Base-by-base conservation (phyloP, 64 coral and sea anemone species). In the Pocillopora verrucosa region DNA sequence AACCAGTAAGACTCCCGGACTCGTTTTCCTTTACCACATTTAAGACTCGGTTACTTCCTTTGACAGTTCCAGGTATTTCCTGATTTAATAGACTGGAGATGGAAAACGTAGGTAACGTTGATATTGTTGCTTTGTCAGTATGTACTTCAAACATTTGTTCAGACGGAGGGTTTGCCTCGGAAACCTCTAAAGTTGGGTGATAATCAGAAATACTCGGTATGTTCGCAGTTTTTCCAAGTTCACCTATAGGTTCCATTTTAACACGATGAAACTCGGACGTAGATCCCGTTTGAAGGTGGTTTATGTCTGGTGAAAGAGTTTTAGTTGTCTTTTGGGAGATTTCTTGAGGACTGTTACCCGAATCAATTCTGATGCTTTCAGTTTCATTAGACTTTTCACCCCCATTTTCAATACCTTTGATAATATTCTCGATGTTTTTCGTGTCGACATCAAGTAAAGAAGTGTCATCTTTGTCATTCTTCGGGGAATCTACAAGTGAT, bases 21-120 rank as follows among this genome's bases (percentile, higher is more conserved):
- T 80, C 65, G 30, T 83, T 22, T n/a, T 36, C 56, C 62, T 86
- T 85, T 57, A 16, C 13, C 20, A 45, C 20, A 25, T 85, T 41
- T 16, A 25, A 22, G 34, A 72, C 22, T 24, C 36, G 63, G 36
- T 72, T 37, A 38, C 61, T 85, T 58, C 36, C 65, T 56, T 34
- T 85, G 16, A 56, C 36, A 15, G 25, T 68, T 72, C 61, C 82
- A 56, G 64, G 38, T 11, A 75, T 78, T 88, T 83, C 90, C 67
- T 86, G 58, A 82, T 92, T 92, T 25, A 92, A 63, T 57, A 92
- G 20, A 30, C 83, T 87, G 24, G 90, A 92, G 13, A 92, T 67
- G 13, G 90, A 87, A 80, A 87, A 92, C 7, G 86, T 88, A 38
- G 72, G 86, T 24, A 88, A 37, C 35, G 86, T 9, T 36, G 86